These are phyloP conservation scores for Sinodicranocentrus sp. DNA, from an alignment of 2,888 invertebrate species.

Conservation along the genomic window DNA sequence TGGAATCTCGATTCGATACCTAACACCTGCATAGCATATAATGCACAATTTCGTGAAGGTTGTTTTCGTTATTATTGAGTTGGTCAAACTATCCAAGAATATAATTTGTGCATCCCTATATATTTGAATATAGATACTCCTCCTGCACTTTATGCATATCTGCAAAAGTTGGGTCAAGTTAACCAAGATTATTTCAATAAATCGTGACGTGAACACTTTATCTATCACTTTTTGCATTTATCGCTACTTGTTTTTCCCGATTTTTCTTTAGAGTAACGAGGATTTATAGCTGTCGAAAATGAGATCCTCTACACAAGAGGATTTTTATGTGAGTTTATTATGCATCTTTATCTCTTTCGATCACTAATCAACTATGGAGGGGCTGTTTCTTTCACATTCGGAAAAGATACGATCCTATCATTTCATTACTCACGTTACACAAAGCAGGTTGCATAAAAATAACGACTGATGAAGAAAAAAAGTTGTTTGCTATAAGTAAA, in stretches of 20 bases:
- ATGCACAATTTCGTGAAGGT: neutral
- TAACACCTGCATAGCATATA: too few relatives aligned
- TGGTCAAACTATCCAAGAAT: neutral
- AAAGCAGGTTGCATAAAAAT: too few relatives aligned
- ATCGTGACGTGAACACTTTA: conserved; percentile 70
- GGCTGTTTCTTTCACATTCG: neutral
- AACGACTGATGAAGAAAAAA: neutral
- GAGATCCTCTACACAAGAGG: conserved; percentile 23
- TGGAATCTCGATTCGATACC: too few relatives aligned
- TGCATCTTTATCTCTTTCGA: neutral
- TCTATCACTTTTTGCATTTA: conserved; percentile 66
- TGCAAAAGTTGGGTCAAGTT: conserved; percentile 64
- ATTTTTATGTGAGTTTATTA: neutral
- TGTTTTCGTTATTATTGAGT: neutral
- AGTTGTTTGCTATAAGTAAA: conserved; percentile 17
- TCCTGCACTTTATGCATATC: conserved; percentile 9
- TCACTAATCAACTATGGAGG: neutral
- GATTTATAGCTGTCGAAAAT: conserved; percentile 59
- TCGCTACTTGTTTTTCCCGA: conserved; percentile 68
- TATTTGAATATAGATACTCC: too few relatives aligned
- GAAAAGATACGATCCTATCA: neutral
- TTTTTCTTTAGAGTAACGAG: conserved; percentile 34
- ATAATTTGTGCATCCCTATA: neutral
- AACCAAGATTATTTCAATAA: conserved; percentile 69
- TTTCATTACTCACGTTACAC: neutral